A percentile compares a stretch with the other conserved stretches of the same genome.
phyloP scores from a whole-genome alignment of 35 echinoderm and acorn worm species.

The Ptychodera flava region DNA sequence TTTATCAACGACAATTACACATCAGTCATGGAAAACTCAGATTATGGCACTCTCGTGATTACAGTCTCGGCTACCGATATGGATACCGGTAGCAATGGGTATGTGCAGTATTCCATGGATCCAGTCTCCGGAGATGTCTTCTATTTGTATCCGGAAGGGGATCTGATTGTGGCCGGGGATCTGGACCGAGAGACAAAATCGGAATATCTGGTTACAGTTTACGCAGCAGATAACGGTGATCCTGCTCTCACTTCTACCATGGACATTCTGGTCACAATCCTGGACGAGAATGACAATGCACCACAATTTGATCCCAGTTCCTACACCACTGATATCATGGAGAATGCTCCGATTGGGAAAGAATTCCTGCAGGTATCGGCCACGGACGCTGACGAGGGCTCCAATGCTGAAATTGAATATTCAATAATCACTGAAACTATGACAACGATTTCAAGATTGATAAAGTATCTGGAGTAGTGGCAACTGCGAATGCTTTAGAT shows the following conservation, averaged over 20 bases:
- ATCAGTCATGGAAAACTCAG: slow-evolving; percentile 46
- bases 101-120: slow-evolving; percentile 64
- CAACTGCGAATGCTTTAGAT: slow-evolving; percentile 4
- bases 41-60: slow-evolving; percentile 49
- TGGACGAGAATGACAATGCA: slow-evolving; percentile 33
- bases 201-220: not conserved
- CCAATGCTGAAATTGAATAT: slow-evolving; percentile 12
- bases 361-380: slow-evolving; percentile 6
- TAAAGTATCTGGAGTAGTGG: slow-evolving; percentile 4
- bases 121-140: slow-evolving; percentile 41
- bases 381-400: slow-evolving; percentile 21
- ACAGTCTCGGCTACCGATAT: slow-evolving; percentile 55
- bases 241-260: not conserved
- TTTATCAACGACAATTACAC: slow-evolving; percentile 51
- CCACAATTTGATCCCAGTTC: slow-evolving; percentile 12
- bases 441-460: slow-evolving; percentile 17
- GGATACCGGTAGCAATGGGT: slow-evolving; percentile 80
- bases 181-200: slow-evolving; percentile 21
- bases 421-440: not conserved
- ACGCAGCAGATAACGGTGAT: slow-evolving; percentile 7
- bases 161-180: slow-evolving; percentile 48
- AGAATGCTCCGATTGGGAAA: slow-evolving; percentile 16
- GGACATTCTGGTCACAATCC: not conserved
- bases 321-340: not conserved
- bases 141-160: slow-evolving; percentile 53